These are phyloP conservation scores for Chironomus striatipennis DNA, from an alignment of 1,140 invertebrate species.

Conservation along the genomic window DNA sequence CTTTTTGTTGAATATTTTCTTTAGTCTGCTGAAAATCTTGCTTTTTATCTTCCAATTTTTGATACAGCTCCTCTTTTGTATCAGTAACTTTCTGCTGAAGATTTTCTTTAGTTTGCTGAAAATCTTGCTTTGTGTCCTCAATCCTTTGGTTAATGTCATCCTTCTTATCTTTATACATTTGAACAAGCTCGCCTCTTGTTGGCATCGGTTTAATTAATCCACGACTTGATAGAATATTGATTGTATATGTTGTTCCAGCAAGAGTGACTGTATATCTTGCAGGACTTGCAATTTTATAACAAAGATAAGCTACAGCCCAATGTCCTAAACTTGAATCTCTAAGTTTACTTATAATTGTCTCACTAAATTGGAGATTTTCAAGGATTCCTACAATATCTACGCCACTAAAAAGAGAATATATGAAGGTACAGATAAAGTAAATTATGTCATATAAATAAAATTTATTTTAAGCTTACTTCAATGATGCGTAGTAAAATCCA, in stretches of 20 bases:
- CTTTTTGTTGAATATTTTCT: constrained; percentile 30
- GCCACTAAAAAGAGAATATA: constrained; percentile 56
- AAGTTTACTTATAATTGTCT: constrained; percentile 64
- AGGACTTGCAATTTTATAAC: constrained; percentile 88
- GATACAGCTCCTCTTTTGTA: constrained; percentile 31
- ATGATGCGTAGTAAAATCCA: constrained; percentile 75
- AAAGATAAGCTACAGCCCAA: constrained; percentile 75
- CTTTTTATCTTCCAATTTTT: constrained; percentile 26
- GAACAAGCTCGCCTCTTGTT: constrained; percentile 44
- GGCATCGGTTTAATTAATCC: constrained; percentile 58
- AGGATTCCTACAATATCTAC: constrained; percentile 73
- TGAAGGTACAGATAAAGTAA: constrained; percentile 28
- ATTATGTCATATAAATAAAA: constrained; percentile 24
- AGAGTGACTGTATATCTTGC: constrained; percentile 83
- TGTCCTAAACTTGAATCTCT: constrained; percentile 73
- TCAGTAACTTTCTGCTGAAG: constrained; percentile 32
- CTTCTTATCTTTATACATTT: constrained; percentile 47
- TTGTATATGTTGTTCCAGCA: constrained; percentile 64
- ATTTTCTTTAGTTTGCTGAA: not conserved
- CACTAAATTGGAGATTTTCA: constrained; percentile 63
- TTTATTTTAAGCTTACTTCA: constrained; percentile 53
- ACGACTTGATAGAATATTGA: constrained; percentile 53
- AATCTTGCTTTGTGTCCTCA: too few relatives aligned
- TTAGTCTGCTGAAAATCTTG: too few relatives aligned
- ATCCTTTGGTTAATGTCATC: constrained; percentile 29